Percentiles rank a stretch among this genome's conserved stretches.
Conservation (phyloP, 2,797 vertebrate genomes). For the Pseudopleuronectes americanus region DNA sequence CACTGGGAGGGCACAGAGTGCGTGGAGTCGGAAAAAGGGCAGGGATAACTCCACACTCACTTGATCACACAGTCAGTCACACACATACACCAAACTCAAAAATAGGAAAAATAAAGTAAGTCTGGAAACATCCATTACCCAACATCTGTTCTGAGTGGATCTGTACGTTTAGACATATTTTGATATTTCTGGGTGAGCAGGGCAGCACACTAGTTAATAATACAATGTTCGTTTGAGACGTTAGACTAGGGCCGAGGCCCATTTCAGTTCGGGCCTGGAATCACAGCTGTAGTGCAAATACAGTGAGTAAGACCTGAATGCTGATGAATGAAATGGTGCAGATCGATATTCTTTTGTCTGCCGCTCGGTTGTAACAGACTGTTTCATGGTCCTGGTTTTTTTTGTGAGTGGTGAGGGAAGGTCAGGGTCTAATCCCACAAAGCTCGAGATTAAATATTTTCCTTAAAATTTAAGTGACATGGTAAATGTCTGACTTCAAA, state of each 20-base stretch:
- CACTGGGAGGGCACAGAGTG: constrained; percentile 4
- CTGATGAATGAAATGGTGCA: constrained; percentile 36
- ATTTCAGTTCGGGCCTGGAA: not conserved
- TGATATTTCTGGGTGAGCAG: not conserved
- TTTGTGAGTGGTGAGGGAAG: not conserved
- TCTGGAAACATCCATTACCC: constrained; percentile 13
- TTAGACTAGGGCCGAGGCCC: not conserved
- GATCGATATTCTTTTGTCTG: constrained; percentile 38
- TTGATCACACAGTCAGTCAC: constrained; percentile 16
- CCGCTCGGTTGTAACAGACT: constrained; percentile 19
- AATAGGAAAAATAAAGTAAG: constrained; percentile 1
- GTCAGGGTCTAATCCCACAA: not conserved
- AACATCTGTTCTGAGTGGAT: not conserved
- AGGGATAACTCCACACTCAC: constrained; percentile 6
- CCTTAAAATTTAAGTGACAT: not conserved
- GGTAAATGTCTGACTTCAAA: not conserved
- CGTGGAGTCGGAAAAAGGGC: constrained; percentile 9
- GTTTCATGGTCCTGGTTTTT: constrained; percentile 2
- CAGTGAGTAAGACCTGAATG: constrained; percentile 5
- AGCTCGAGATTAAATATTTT: not conserved
- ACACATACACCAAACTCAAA: constrained; percentile 9
- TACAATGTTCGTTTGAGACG: not conserved
- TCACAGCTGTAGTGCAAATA: constrained; percentile 6
- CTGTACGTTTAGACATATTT: not conserved
- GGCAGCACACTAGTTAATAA: not conserved